A percentile compares a stretch with the other conserved stretches of the same genome.
phyloP scores from a whole-genome alignment of 37 sponge, comb jelly and placozoan species.

The Diacarnus erythraeanus region DNA sequence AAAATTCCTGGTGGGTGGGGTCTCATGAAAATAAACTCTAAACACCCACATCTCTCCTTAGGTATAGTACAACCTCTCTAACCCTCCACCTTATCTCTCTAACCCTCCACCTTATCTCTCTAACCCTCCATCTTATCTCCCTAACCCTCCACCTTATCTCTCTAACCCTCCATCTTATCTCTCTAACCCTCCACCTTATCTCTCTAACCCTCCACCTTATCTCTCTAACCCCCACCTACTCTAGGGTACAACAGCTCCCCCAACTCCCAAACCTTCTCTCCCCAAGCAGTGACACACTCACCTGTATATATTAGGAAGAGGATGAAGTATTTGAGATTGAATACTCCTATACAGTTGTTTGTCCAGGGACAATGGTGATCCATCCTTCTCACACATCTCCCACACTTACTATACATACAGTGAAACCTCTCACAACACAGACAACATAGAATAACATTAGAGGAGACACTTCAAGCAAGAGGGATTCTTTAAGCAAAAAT shows the following conservation, averaged over 20 bases:
- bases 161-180: neutral
- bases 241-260: no score
- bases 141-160: neutral
- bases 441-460: neutral
- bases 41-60: neutral
- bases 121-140: neutral
- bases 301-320: constrained; percentile 75
- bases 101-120: neutral
- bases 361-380: constrained; percentile 96
- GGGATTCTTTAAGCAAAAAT: neutral
- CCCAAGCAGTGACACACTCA: no score
- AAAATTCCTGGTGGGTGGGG: no score
- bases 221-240: constrained; percentile 2
- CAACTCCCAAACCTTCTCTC: no score
- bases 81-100: neutral
- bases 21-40: no score
- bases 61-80: neutral
- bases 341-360: constrained; percentile 84
- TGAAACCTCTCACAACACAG: neutral
- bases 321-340: constrained; percentile 81
- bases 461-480: no score
- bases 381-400: constrained; percentile 83
- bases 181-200: neutral
- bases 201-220: neutral
- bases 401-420: constrained; percentile 58